These are phyloP conservation scores for Pseudobourletiella spinata DNA, from an alignment of 1,140 invertebrate genomes.

Conservation along the genomic window DNA sequence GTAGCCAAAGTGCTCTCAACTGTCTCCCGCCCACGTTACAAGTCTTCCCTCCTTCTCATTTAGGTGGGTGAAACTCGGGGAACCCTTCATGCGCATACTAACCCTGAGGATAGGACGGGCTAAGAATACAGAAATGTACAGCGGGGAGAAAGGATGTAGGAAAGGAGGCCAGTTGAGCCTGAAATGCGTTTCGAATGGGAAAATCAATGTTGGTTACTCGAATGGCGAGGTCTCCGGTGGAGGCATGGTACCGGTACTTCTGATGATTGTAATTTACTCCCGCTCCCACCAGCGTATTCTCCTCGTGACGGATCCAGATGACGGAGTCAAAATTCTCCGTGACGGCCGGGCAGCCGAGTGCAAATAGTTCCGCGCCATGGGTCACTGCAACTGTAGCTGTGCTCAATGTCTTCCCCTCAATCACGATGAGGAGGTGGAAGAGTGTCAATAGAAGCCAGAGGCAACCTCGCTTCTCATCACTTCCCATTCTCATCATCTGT, in stretches of 20 bases:
- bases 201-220: conserved; percentile 12
- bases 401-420: neutral
- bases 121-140: no score
- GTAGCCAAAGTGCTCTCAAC: no score
- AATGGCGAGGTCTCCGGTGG: conserved; percentile 15
- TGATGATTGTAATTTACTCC: conserved; percentile 8
- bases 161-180: neutral
- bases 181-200: conserved; percentile 6
- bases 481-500: neutral
- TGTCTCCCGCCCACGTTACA: no score
- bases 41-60: no score
- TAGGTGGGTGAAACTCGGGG: no score
- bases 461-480: neutral
- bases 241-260: conserved; percentile 11
- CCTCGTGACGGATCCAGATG: conserved; percentile 15
- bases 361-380: neutral
- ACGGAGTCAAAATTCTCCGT: conserved; percentile 6
- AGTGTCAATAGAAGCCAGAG: neutral
- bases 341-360: neutral
- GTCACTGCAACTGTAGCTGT: neutral
- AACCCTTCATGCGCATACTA: no score
- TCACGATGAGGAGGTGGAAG: neutral
- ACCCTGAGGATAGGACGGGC: no score
- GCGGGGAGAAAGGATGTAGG: neutral
- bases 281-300: conserved; percentile 4